Evolutionary conservation across 1,140 invertebrate genomes (phyloP), one percentile per base, ranked within the genome.

Genomic region (Pectinophora gossypiella): DNA sequence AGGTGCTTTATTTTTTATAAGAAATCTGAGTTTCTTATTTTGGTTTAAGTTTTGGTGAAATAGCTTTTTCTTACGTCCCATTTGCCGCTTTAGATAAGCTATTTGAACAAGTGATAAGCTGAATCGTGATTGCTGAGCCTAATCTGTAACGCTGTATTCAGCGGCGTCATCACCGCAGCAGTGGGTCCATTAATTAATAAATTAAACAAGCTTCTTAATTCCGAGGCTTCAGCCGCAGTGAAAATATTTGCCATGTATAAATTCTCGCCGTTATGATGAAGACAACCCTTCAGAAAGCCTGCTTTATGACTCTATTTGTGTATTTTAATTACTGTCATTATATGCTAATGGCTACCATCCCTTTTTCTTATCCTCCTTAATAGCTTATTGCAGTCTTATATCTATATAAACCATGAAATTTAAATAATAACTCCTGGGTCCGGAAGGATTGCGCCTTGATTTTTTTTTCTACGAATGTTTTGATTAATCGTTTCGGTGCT

Each of bases 281-380:
- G 83, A 87, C 85, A 85, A 79, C 87, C 87, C 85, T 87, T 88
- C 85, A 78, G 64, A 76, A 69, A 63, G 63, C 70, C 81, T 75
- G 76, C 82, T 89, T 89, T 89, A 89, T 88, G 76, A 84, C 82
- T 86, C 84, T 89, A 89, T 89, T 89, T 89, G 86, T 89, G 84
- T 89, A 88, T 89, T 89, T 89, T 89, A 89, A 89, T 89, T 89
- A 88, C 87, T 78, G 83, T 89, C 86, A 89, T 89, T 89, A 89
- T 89, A 88, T 88, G 85, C 85, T 89, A 89, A 89, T 85, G 87
- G 87, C 83, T 78, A 72, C 74, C 80, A 85, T 88, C 85, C 86
- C 87, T 89, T 88, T 88, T 89, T 89, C 87, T 88, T 89, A 88
- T 86, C 86, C 86, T 75, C 52, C 75, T 67, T 76, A 87, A 87